phyloP scores from a whole-genome alignment of 53 echinoderm and acorn worm genomes.

The Paelopatides confundens region DNA sequence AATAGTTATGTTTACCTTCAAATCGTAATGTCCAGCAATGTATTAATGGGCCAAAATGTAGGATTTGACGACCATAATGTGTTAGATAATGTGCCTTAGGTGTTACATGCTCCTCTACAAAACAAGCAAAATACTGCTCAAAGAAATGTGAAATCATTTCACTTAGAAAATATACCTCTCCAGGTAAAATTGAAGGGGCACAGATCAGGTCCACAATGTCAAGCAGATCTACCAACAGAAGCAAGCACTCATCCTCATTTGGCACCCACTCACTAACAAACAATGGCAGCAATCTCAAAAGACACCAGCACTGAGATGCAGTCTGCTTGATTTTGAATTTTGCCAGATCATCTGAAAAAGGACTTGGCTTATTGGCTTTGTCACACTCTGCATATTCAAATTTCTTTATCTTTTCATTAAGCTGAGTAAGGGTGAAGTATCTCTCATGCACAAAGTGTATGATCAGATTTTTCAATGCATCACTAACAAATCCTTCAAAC shows the following conservation, averaged over 20 bases:
- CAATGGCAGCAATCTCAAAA: constrained; percentile 59
- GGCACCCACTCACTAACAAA: constrained; percentile 62
- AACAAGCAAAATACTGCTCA: background rate
- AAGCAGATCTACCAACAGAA: constrained; percentile 50
- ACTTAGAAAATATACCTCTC: constrained; percentile 30
- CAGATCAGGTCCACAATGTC: constrained; percentile 60
- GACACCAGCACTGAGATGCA: constrained; percentile 67
- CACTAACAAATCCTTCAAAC: constrained; percentile 67
- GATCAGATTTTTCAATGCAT: constrained; percentile 35
- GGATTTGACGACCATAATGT: constrained; percentile 34
- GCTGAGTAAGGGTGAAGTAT: constrained; percentile 53
- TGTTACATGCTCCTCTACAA: constrained; percentile 21
- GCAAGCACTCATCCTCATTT: constrained; percentile 50
- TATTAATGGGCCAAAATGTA: constrained; percentile 42
- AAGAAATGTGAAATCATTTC: constrained; percentile 32
- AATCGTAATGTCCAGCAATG: too few relatives aligned
- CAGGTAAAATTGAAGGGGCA: constrained; percentile 46
- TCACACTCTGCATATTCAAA: too few relatives aligned
- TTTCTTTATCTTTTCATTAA: constrained; percentile 41
- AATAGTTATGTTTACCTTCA: constrained; percentile 60
- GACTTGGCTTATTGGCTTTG: constrained; percentile 55
- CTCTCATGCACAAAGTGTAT: constrained; percentile 48
- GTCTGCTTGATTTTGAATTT: too few relatives aligned
- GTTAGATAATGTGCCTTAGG: constrained; percentile 42
- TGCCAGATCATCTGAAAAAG: constrained; percentile 31